These are phyloP conservation scores for Myotis brandtii DNA, from an alignment of 2,113 vertebrate species.

Conservation along the genomic window DNA sequence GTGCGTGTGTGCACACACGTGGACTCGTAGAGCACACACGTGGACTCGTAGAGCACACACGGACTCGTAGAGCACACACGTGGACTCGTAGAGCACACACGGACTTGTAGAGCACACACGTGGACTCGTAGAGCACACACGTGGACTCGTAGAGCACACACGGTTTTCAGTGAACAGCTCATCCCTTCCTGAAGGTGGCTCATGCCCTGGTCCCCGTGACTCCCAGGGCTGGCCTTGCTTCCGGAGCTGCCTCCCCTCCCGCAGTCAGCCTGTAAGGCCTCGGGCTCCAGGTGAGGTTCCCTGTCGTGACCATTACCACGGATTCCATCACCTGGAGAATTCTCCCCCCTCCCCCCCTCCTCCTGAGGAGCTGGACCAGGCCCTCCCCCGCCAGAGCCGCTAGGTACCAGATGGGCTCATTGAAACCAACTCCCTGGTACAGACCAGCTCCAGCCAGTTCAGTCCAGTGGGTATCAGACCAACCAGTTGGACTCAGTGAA, in stretches of 20 bases:
- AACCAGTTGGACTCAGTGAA: background rate
- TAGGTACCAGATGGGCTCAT: background rate
- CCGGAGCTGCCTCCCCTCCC: no score
- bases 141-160: background rate
- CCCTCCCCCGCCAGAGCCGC: accelerated
- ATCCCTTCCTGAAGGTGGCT: background rate
- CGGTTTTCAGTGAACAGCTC: background rate
- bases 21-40: background rate
- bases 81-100: background rate
- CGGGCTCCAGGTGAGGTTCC: no score
- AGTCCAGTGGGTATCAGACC: background rate
- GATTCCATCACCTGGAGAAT: background rate
- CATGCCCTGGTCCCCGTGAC: no score
- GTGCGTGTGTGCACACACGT: background rate
- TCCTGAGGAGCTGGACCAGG: background rate
- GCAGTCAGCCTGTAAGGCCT: no score
- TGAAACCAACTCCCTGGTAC: background rate
- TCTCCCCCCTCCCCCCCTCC: background rate
- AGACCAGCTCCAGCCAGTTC: background rate
- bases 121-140: background rate
- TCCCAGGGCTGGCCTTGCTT: no score
- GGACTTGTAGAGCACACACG: accelerated
- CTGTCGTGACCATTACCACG: no score
- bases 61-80: accelerated
- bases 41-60: background rate